Evolutionary conservation across 2,113 vertebrate species (phyloP).

Genomic region (Aphyosemion australe): DNA sequence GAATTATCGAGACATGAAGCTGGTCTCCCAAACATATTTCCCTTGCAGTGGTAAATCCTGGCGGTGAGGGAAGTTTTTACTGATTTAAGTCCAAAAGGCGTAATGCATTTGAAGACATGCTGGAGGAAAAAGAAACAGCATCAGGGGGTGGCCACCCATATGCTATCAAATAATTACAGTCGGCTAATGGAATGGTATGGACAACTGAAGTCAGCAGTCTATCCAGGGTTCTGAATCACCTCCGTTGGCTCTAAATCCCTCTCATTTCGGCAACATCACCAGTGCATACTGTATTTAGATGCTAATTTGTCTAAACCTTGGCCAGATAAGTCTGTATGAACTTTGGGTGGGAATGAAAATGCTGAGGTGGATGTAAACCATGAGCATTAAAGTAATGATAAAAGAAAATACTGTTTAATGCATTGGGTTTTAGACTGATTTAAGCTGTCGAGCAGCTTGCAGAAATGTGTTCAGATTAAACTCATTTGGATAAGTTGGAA

Average conservation of each 20-base stretch:
- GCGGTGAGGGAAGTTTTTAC: constrained; percentile 17
- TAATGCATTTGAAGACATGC: constrained; percentile 58
- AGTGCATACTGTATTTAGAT: constrained; percentile 72
- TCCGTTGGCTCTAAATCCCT: constrained; percentile 54
- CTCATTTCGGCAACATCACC: constrained; percentile 60
- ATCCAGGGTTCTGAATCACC: constrained; percentile 47
- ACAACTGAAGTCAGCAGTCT: constrained; percentile 73
- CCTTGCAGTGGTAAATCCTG: constrained; percentile 3
- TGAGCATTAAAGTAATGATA: constrained; percentile 57
- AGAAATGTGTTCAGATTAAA: constrained; percentile 56
- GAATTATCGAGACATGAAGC: constrained; percentile 37
- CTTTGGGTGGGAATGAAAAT: constrained; percentile 57
- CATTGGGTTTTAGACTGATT: constrained; percentile 57
- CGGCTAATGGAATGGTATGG: constrained; percentile 65
- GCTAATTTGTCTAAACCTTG: constrained; percentile 76
- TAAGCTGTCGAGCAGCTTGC: constrained; percentile 50
- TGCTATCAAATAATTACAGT: constrained; percentile 75
- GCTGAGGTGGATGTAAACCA: constrained; percentile 70
- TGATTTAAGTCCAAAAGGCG: constrained; percentile 58
- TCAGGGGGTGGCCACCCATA: constrained; percentile 44
- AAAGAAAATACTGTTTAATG: constrained; percentile 56
- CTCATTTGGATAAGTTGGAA: constrained; percentile 42
- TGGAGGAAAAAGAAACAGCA: constrained; percentile 43
- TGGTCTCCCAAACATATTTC: constrained; percentile 36
- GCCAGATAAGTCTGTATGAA: constrained; percentile 64